Base-by-base conservation (phyloP, 2,113 vertebrate genomes). In the Notiomystis cincta region DNA sequence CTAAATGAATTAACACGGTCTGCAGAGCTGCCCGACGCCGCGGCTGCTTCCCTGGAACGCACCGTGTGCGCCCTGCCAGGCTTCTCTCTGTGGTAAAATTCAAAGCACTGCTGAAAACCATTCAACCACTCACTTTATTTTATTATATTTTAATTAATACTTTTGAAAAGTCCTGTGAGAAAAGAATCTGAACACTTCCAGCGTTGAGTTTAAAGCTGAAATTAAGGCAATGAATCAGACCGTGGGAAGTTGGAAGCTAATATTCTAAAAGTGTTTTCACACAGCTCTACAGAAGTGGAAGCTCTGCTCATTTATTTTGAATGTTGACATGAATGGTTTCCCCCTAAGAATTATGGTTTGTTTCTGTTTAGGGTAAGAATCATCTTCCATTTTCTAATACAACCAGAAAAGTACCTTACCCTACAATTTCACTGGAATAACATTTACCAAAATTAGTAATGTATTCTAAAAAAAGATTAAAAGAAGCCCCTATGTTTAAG, bases 91-190 rank as follows among this genome's bases (percentile, higher is more conserved):
- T 22, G 58, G 83, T 42, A 54, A 94, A 90, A 95, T 61, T 11
- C 6, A 93, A 96, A 92, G 57, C 15, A 45, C 51, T 40, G 89
- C 61, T 20, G 31, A 89, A 95, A 94, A 27, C 45, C 76, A 62
- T 84, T 89, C 88, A 94, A 82, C 38, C 0, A 0, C 37, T 85
- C 30, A 16, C 61, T 94, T 91, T 60, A 77, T 95, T 94, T 92
- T 56, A 77, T 93, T 90, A 44, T 86, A 84, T 95, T 95, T 96
- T 94, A 96, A 97, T 97, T 93, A 96, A 93, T 94, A 82, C 57
- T 92, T 94, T 78, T 80, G 58, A 96, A 96, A 94, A 78, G 5
- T 79, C 87, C 57, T n/a, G 15, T 61, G 76, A 89, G 87, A 82
- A 92, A 90, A 92, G 10, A 23, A 70, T 76, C 51, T 47, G 62